Evolutionary conservation across 1,140 invertebrate genomes (phyloP).

Genomic region (Conus ventricosus): DNA sequence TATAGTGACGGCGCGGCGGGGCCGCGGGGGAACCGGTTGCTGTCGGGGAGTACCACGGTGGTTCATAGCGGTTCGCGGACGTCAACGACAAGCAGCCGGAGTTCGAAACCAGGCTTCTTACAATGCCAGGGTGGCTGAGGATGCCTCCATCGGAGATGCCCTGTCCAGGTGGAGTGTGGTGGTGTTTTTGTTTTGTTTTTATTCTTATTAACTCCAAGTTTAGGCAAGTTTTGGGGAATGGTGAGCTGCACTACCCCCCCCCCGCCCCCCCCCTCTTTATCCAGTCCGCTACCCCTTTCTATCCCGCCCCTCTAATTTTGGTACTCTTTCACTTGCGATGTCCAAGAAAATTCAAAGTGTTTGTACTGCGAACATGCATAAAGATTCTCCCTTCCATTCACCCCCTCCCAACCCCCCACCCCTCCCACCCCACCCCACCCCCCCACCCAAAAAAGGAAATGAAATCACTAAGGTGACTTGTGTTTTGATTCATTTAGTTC

Average conservation of each 20-base stretch:
- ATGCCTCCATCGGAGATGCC: conserved; percentile 91
- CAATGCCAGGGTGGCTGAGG: conserved; percentile 90
- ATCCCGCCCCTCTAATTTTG: neutral
- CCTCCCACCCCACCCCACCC: no score
- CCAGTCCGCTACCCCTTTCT: neutral
- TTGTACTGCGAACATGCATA: no score
- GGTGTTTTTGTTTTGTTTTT: neutral
- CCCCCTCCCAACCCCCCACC: no score
- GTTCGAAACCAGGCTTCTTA: conserved; percentile 94
- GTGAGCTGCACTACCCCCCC: no score
- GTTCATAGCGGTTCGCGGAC: conserved; percentile 93
- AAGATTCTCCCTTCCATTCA: no score
- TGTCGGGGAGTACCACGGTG: conserved; percentile 85
- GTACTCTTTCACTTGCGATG: neutral
- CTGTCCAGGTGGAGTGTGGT: conserved; percentile 90
- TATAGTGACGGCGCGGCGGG: conserved; percentile 95
- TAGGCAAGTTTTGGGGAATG: no score
- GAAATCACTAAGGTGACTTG: no score
- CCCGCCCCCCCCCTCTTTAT: no score
- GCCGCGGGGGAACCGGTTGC: conserved; percentile 92
- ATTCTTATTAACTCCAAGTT: neutral
- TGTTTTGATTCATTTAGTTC: no score
- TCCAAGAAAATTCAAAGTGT: no score
- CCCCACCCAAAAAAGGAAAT: no score
- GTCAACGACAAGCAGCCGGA: conserved; percentile 97